Base-by-base conservation (phyloP, 2,113 vertebrate species). In the Zosterops hypoxanthus region DNA sequence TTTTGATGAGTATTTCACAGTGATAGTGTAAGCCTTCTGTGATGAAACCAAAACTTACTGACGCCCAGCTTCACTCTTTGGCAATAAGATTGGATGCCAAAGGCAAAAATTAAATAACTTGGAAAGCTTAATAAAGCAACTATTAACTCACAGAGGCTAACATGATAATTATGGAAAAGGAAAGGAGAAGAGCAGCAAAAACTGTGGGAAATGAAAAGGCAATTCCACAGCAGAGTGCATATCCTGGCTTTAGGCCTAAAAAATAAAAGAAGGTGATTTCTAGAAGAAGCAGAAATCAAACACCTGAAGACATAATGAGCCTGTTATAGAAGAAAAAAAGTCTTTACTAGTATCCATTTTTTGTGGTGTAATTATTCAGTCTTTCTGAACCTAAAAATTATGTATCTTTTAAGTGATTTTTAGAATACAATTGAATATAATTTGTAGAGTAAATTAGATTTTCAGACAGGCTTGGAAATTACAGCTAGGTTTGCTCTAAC, bases 21-120 rank as follows among this genome's bases (percentile, higher is more conserved):
- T 90, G 95, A 78, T 96, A 94, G 64, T 77, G 34, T 94, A 93
- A 97, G 63, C 76, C 68, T 39, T 78, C 83, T 66, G 28, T 86
- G 83, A 87, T 91, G 94, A 92, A 96, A 78, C 76, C 2, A 13
- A 86, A 88, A 92, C 88, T 95, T 80, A 86, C 47, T 83, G 94
- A 70, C 34, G 59, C 64, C 46, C 81, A 69, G 82, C 88, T 95
- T 95, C 80, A 83, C 70, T 90, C 81, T 80, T 90, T 84, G 85
- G 93, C 90, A 92, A 79, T 97, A 91, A 97, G 94, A 96, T 23
- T 89, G 81, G 80, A 80, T 94, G 94, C 96, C 5, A 0, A 86
- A 90, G 89, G 96, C 87, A 94, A 96, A 96, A 91, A 96, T 94
- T 92, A 92, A 97, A 84, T 89, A 88, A 91, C 92, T 95, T 94